Base-by-base conservation (phyloP, 2,797 vertebrate species). In the Martes flavigula region DNA sequence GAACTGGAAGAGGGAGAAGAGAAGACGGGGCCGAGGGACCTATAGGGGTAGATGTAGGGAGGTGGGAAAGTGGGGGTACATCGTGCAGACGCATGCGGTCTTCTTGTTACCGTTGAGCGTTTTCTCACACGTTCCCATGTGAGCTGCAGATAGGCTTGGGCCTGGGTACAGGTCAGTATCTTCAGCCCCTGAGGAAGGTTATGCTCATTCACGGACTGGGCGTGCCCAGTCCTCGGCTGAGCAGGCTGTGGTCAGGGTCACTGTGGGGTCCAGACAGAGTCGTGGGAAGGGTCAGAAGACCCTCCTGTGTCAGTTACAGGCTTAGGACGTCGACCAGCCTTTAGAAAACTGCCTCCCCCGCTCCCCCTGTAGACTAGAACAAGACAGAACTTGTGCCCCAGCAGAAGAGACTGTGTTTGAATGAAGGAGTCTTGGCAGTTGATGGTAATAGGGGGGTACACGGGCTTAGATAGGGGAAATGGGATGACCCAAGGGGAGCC, bases 11-110 rank as follows among this genome's bases (percentile, higher is more conserved):
- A 25, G 38, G 56, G 35, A 56, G 20, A 62, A 58, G 38, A 38
- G 32, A 4, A 56, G 32, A 18, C 3, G 1, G 23, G 66, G 66
- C 38, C 2, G 17, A 7, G 17, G 20, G 4, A 27, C 13, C 17
- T 11, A 38, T 3, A 30, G 51, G 38, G 54, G 13, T 25, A 13
- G 66, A 32, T 27, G 62, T 10, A 15, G n/a, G 8, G 56, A 38
- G 40, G 25, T 30, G 89, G 38, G 20, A 73, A 7, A 27, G 48
- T 11, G 0, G 0, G 0, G 2, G 20, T 17, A 0, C 18, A 21
- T 35, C n/a, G 20, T n/a, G 9, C 62, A 17, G 4, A 38, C 14
- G 14, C 14, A 17, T 17, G 11, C 56, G 43, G 18, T 17, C 64
- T 21, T 66, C 17, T 46, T 66, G 14, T 4, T 6, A 10, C 62